phyloP scores from a whole-genome alignment of 2,113 vertebrate species.

The Paratilapia polleni region DNA sequence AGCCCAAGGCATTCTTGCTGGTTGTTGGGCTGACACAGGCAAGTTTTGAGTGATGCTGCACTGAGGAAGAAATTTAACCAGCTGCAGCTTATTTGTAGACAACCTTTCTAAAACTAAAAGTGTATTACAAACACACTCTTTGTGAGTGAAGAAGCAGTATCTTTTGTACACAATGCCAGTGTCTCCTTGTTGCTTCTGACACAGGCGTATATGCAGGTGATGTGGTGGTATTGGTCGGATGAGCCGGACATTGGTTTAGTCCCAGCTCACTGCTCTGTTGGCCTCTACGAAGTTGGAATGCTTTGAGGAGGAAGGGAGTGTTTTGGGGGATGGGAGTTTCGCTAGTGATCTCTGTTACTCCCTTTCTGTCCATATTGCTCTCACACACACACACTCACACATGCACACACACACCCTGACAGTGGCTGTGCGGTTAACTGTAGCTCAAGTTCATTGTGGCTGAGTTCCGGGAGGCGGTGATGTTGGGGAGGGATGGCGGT shows the following conservation, averaged over 20 bases:
- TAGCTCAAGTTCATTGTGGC: constrained; percentile 74
- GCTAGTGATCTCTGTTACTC: constrained; percentile 46
- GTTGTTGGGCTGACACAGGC: not conserved
- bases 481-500: constrained; percentile 17
- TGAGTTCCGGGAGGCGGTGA: constrained; percentile 51
- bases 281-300: constrained; percentile 47
- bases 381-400: not conserved
- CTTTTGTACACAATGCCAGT: not conserved
- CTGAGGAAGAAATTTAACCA: not conserved
- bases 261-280: constrained; percentile 20
- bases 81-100: not conserved
- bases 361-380: not conserved
- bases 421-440: constrained; percentile 54
- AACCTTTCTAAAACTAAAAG: not conserved
- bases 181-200: not conserved
- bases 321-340: constrained; percentile 50
- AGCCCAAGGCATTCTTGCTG: not conserved
- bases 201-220: constrained; percentile 40
- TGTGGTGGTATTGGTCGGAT: not conserved
- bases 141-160: not conserved
- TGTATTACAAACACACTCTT: not conserved
- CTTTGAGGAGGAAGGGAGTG: constrained; percentile 15
- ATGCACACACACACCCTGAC: not conserved
- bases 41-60: not conserved
- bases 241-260: constrained; percentile 19